phyloP scores from a whole-genome alignment of 2,888 invertebrate genomes.

The Tenthredo mesomela region DNA sequence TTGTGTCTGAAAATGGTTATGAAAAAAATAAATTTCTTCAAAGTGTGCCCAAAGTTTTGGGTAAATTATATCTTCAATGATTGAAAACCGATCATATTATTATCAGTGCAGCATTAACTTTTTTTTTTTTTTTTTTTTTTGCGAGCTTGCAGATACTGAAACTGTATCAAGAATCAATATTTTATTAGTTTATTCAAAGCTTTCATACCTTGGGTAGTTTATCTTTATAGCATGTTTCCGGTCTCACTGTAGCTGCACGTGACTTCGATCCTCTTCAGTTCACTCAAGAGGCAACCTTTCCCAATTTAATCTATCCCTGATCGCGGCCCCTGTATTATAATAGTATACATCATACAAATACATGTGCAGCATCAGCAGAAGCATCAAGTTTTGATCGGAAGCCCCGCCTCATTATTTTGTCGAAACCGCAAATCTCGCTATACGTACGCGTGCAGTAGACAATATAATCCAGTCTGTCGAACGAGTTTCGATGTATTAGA shows the following conservation, averaged over 20 bases:
- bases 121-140: too few relatives aligned
- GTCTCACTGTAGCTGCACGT: constrained; percentile 67
- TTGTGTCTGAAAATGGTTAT: neutral
- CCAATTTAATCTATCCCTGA: constrained; percentile 71
- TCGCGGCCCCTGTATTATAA: constrained; percentile 27
- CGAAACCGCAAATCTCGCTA: constrained; percentile 48
- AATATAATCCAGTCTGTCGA: neutral
- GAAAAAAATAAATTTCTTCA: neutral
- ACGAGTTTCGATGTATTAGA: neutral
- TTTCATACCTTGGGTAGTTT: constrained; percentile 17
- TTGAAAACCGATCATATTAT: neutral
- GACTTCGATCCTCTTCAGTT: constrained; percentile 71
- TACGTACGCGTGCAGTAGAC: constrained; percentile 17
- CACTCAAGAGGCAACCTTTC: constrained; percentile 70
- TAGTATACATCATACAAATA: constrained; percentile 17
- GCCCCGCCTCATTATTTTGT: constrained; percentile 49
- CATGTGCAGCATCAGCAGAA: neutral
- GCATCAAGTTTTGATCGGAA: constrained; percentile 23
- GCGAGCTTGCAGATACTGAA: neutral
- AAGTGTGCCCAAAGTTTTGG: neutral
- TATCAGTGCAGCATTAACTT: neutral
- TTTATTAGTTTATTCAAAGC: neutral
- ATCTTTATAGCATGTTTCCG: constrained; percentile 70
- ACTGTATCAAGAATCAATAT: neutral
- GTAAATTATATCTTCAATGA: neutral